Percentiles rank a stretch among this genome's conserved stretches.
These are phyloP conservation scores for Dicranocentrus wangi DNA, from an alignment of 2,888 invertebrate species.

Conservation along the genomic window DNA sequence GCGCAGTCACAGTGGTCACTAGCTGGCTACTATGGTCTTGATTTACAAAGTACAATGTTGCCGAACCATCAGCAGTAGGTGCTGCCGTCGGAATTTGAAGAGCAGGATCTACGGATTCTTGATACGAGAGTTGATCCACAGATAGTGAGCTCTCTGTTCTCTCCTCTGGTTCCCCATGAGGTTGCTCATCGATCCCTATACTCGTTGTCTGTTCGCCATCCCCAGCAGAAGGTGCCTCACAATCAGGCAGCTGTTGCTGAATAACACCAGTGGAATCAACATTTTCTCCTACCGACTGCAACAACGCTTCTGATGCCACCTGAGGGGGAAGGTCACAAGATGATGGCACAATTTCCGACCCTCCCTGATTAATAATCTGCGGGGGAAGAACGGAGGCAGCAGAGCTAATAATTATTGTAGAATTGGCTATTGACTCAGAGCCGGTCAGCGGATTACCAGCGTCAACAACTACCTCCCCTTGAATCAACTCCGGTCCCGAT, in stretches of 20 bases:
- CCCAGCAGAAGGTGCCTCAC: not conserved
- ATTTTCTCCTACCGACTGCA: conserved; percentile 14
- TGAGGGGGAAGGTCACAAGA: conserved; percentile 1
- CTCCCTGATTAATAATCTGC: not conserved
- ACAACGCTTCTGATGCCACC: not conserved
- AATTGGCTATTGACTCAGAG: not conserved
- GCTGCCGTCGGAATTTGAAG: not conserved
- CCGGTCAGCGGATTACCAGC: too few species aligned
- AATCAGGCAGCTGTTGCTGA: conserved; percentile 39
- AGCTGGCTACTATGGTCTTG: conserved; percentile 1
- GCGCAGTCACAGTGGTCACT: conserved; percentile 50
- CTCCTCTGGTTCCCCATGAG: conserved; percentile 40
- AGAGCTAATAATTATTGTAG: too few species aligned
- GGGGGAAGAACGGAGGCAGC: not conserved
- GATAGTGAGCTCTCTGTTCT: conserved; percentile 43
- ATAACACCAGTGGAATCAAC: conserved; percentile 31
- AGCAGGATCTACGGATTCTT: conserved; percentile 6
- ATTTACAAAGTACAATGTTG: not conserved
- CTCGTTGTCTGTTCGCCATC: not conserved
- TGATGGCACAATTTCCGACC: not conserved
- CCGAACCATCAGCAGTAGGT: not conserved
- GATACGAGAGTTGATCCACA: conserved; percentile 8
- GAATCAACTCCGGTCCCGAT: not conserved
- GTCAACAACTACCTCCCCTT: conserved; percentile 1
- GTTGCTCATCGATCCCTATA: not conserved